Evolutionary conservation across 2,797 vertebrate species (phyloP), one percentile per base, ranked within the genome.

Genomic region (Epinephelus coioides): DNA sequence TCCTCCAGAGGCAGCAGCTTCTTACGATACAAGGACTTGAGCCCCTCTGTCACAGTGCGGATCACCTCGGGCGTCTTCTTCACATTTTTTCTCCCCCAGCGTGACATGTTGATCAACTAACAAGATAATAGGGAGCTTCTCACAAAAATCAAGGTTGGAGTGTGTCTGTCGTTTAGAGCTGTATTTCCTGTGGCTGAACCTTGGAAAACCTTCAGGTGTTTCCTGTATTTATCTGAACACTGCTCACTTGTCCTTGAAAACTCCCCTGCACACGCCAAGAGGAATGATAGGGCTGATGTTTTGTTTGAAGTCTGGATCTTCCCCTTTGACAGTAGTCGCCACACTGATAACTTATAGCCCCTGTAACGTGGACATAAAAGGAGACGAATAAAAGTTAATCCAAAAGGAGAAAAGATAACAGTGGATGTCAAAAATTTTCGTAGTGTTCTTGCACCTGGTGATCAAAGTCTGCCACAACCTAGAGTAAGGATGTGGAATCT

Each of bases 1-100:
- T 98, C 95, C 87, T 99, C 98, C 84, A 98, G 91, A 0, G 98
- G 98, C 55, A 98, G 92, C 50, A 99, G 95, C 86, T 98, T 98
- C 65, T 93, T 93, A 3, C 95, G 94, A 88, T 99, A 98, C 70
- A 98, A 90, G n/a, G 96, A 96, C 91, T 97, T 97, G 46, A 99
- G 96, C 2, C 97, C 96, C n/a, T 98, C 96, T 0, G 97, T 98
- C 75, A 99, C 97, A 0, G 97, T 98, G 76, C 94, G 96, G 86
- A 97, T 96, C 88, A 97, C 97, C 93, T 98, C 98, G 0, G 97
- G 97, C 3, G 94, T 85, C 94, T 98, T 97, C 63, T 96, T 97
- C 78, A 96, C 96, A 0, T 96, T 92, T 72, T 96, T 97, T 63
- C 96, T 93, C 80, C 97, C 94, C 97, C 97, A 98, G 90, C 97